A percentile compares a stretch with the other conserved stretches of the same genome.
Evolutionary conservation across 2,888 invertebrate genomes (phyloP).

Genomic region (Emesis castigata): DNA sequence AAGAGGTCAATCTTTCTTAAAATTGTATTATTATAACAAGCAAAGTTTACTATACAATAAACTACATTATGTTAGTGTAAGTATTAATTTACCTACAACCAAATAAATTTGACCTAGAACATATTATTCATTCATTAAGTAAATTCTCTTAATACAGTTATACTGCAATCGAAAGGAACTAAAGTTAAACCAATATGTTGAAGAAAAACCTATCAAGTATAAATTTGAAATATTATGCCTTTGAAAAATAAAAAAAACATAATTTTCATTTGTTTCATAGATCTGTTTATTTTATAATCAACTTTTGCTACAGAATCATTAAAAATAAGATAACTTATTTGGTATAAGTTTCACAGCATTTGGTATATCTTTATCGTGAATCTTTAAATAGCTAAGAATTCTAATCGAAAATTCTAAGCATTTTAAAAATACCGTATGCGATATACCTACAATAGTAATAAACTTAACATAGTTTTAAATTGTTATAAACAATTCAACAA

Average conservation of each 20-base stretch:
- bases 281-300: background rate
- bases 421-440: too few species aligned
- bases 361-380: too few species aligned
- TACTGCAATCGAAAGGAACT: background rate
- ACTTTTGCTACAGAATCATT: background rate
- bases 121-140: background rate
- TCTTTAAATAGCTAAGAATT: background rate
- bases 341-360: too few species aligned
- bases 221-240: background rate
- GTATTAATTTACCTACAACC: too few species aligned
- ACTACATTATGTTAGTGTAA: too few species aligned
- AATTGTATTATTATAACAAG: background rate
- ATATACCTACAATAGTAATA: too few species aligned
- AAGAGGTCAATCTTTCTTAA: background rate
- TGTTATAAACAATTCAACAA: too few species aligned
- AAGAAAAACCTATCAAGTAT: too few species aligned
- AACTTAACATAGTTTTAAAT: too few species aligned
- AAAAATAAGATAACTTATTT: too few species aligned
- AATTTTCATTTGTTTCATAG: background rate
- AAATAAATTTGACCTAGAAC: background rate
- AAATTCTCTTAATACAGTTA: background rate
- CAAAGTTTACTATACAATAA: background rate
- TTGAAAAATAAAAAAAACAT: background rate
- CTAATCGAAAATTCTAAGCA: background rate
- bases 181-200: too few species aligned